phyloP scores from a whole-genome alignment of 2,888 invertebrate species.

The Dichetophora obliterata region DNA sequence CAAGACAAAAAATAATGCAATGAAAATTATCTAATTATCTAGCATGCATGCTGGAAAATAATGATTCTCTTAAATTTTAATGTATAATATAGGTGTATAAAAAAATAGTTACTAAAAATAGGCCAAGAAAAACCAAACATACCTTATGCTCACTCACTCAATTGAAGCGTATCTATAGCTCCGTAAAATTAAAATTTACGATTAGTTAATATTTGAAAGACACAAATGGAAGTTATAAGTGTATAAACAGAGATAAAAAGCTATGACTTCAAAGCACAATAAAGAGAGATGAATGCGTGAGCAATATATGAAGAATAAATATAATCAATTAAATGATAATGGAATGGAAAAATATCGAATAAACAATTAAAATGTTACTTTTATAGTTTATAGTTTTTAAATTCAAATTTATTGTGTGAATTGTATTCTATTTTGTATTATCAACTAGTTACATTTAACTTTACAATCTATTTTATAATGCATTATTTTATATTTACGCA shows the following conservation, averaged over 20 bases:
- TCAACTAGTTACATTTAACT: background rate
- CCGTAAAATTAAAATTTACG: background rate
- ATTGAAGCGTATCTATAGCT: slow-evolving; percentile 53
- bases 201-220: slow-evolving; percentile 1
- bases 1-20: background rate
- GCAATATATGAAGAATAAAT: background rate
- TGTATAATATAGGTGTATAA: slow-evolving; percentile 6
- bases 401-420: slow-evolving; percentile 8
- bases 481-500: background rate
- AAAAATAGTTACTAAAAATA: slow-evolving; percentile 22
- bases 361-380: slow-evolving; percentile 28
- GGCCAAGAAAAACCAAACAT: slow-evolving; percentile 55
- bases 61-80: background rate
- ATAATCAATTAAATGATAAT: background rate
- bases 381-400: slow-evolving; percentile 30
- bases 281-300: background rate
- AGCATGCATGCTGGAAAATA: slow-evolving; percentile 18
- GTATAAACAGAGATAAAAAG: background rate
- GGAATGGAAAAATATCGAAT: slow-evolving; percentile 1
- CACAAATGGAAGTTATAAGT: background rate
- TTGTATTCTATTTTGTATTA: background rate
- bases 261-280: background rate
- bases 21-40: background rate
- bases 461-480: background rate
- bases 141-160: slow-evolving; percentile 70